Conservation (phyloP, 2,888 invertebrate species). For the Drosophila ezoana region DNA sequence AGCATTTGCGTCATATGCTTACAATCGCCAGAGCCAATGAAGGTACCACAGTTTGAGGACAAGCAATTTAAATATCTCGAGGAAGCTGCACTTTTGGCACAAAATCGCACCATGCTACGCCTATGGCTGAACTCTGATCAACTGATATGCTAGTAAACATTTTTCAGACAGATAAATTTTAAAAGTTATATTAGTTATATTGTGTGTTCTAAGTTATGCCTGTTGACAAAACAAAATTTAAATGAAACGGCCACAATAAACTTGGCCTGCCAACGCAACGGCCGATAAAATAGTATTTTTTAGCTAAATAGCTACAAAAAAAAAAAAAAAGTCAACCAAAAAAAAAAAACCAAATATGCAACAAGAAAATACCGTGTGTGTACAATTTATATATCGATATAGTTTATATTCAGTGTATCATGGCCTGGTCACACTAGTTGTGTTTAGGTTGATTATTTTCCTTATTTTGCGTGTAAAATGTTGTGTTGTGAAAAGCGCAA, state of each 20-base stretch:
- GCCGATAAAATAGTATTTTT: constrained; percentile 30
- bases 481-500: constrained; percentile 61
- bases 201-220: constrained; percentile 50
- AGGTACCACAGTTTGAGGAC: constrained; percentile 49
- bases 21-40: constrained; percentile 38
- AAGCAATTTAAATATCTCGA: constrained; percentile 52
- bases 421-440: constrained; percentile 44
- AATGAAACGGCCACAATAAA: constrained; percentile 35
- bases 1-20: constrained; percentile 39
- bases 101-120: constrained; percentile 60
- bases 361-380: constrained; percentile 11
- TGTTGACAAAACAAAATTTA: constrained; percentile 44
- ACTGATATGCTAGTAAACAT: constrained; percentile 46
- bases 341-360: background rate
- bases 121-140: constrained; percentile 56
- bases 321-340: background rate
- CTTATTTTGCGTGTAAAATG: constrained; percentile 58
- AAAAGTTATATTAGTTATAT: constrained; percentile 54
- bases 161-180: constrained; percentile 54
- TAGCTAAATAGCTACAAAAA: background rate
- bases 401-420: constrained; percentile 2
- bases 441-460: constrained; percentile 61
- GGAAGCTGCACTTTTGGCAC: constrained; percentile 54
- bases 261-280: constrained; percentile 28
- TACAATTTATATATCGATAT: constrained; percentile 5